Conservation (phyloP, 2,888 invertebrate genomes). For the Melieria picta region DNA sequence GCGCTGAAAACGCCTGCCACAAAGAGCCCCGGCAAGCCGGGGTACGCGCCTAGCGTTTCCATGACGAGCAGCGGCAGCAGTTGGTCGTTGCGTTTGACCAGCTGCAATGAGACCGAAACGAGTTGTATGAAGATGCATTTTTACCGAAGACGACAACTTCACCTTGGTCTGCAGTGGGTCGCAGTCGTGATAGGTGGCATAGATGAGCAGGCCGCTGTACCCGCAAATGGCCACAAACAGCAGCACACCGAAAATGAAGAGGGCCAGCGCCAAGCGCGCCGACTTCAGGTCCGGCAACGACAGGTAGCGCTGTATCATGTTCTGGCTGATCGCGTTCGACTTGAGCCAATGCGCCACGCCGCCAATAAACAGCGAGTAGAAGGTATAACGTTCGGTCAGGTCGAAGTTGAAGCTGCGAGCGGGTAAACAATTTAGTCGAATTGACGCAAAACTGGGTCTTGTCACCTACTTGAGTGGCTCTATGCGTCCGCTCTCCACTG, state of each 20-base stretch:
- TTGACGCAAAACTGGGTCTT: background rate
- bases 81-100: constrained; percentile 81
- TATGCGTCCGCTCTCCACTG: constrained; percentile 71
- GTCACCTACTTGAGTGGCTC: constrained; percentile 71
- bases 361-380: constrained; percentile 78
- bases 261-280: constrained; percentile 69
- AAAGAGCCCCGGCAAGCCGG: constrained; percentile 87
- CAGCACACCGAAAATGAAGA: constrained; percentile 81
- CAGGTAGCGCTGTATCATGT: constrained; percentile 82
- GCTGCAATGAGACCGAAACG: constrained; percentile 55
- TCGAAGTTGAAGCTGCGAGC: constrained; percentile 72
- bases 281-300: constrained; percentile 73
- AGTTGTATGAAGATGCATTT: background rate
- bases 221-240: constrained; percentile 81
- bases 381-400: constrained; percentile 77
- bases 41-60: constrained; percentile 81
- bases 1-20: constrained; percentile 92
- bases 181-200: constrained; percentile 84
- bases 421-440: constrained; percentile 3
- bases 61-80: constrained; percentile 84
- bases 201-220: constrained; percentile 87
- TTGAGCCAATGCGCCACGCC: constrained; percentile 79
- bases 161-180: constrained; percentile 83
- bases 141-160: constrained; percentile 29
- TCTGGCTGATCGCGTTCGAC: constrained; percentile 79